These are phyloP conservation scores for Pseudonaja textilis DNA, from an alignment of 2,113 vertebrate species.

Conservation along the genomic window DNA sequence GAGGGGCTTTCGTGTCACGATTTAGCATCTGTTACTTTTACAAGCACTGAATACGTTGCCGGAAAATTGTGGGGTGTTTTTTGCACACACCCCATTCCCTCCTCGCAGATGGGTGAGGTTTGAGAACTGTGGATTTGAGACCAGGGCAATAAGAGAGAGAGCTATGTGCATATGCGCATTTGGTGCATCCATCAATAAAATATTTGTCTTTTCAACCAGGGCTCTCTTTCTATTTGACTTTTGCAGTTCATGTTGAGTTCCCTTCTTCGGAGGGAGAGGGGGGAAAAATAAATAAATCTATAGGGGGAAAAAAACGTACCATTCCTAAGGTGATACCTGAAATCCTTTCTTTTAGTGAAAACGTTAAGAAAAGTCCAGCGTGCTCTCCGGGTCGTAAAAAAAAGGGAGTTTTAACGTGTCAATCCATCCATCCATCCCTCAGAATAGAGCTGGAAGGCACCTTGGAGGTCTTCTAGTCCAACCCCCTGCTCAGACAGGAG, in stretches of 20 bases:
- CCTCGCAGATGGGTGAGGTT: background rate
- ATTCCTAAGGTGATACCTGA: background rate
- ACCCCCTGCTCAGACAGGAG: too few relatives aligned
- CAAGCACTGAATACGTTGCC: conserved; percentile 33
- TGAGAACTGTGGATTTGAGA: conserved; percentile 54
- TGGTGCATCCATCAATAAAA: background rate
- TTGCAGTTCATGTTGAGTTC: background rate
- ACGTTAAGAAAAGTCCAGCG: background rate
- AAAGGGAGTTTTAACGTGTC: too few relatives aligned
- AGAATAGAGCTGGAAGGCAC: too few relatives aligned
- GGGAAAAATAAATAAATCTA: too few relatives aligned
- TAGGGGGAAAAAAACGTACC: background rate
- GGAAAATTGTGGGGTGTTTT: conserved; percentile 2
- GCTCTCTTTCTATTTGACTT: background rate
- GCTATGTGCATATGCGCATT: background rate
- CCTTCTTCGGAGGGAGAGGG: background rate
- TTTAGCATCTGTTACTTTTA: conserved; percentile 34
- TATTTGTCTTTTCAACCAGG: background rate
- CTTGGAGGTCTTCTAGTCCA: too few relatives aligned
- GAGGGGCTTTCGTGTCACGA: conserved; percentile 49
- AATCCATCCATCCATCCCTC: too few relatives aligned
- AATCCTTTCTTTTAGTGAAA: background rate
- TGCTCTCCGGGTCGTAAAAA: background rate
- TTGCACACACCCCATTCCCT: too few relatives aligned
- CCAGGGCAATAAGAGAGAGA: conserved; percentile 25